A percentile compares a stretch with the other conserved stretches of the same genome.
These are phyloP conservation scores for Metacarcinus magister DNA, from an alignment of 2,888 invertebrate genomes.

Conservation along the genomic window DNA sequence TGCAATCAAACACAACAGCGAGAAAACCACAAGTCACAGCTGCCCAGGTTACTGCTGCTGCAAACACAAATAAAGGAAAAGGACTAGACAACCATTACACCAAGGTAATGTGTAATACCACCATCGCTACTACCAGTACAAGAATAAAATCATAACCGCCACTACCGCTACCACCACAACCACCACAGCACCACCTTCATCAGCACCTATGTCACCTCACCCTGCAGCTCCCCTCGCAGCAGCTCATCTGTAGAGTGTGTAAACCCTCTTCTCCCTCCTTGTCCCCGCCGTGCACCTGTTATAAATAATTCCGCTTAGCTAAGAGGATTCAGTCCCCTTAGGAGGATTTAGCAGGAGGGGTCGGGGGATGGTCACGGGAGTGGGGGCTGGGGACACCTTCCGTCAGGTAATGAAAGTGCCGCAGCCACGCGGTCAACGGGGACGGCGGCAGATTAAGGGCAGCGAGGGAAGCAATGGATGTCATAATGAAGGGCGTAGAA, in stretches of 20 bases:
- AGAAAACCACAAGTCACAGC: background rate
- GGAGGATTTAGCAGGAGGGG: background rate
- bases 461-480: background rate
- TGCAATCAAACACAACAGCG: background rate
- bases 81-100: background rate
- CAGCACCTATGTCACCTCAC: background rate
- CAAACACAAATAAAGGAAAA: background rate
- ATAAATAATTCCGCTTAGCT: slow-evolving; percentile 47
- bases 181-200: background rate
- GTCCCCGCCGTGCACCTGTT: background rate
- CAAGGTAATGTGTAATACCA: background rate
- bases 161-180: background rate
- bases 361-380: background rate
- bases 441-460: background rate
- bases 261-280: background rate
- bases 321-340: background rate
- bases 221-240: background rate
- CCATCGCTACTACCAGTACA: background rate
- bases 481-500: background rate
- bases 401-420: background rate
- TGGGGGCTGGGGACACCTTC: background rate
- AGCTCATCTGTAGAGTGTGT: background rate
- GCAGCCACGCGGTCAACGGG: background rate
- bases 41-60: no score
- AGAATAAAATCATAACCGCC: no score